Base-by-base conservation (phyloP, 2,113 vertebrate species). In the Pachycephala philippinensis region DNA sequence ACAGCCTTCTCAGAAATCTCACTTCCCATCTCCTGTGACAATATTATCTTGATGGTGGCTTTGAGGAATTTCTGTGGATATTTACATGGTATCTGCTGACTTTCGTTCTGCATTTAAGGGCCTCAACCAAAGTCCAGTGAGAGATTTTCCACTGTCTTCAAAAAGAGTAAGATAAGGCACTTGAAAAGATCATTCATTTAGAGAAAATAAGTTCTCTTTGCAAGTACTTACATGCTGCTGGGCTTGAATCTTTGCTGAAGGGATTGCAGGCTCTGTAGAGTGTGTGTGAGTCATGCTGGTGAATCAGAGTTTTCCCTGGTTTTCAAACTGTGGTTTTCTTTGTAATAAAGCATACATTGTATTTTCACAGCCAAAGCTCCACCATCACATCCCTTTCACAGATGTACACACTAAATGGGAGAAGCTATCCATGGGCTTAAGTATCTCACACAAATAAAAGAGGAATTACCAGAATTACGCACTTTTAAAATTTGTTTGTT, bases 291-390 rank as follows among this genome's bases (percentile, higher is more conserved):
- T 98, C 98, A 98, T 40, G 63, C 81, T 68, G 84, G 92, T 98
- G 98, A 98, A 96, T 98, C 98, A 98, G 95, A 96, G 47, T n/a
- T 85, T 91, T 95, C 92, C 92, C 83, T 94, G 74, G 83, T 82
- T 92, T 91, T 89, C 88, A 61, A 92, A 95, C 75, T 96, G 96
- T 83, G 97, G 96, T 96, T 97, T 98, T 97, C 96, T 97, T 97
- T 95, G 72, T 91, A 97, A 97, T 95, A 97, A 97, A 97, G 94
- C 53, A 76, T 39, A 91, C 49, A 84, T 88, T 97, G 96, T 97
- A 85, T 97, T 90, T 96, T 90, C 80, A 57, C 81, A 93, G 94
- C 95, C 84, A 95, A 92, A 87, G 84, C 61, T 92, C 42, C 83
- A 49, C 94, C 45, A 76, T 93, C 64, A 22, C 33, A 54, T 78